These are phyloP conservation scores for Zaprionus camerounensis DNA, from an alignment of 1,140 invertebrate species.

Conservation along the genomic window DNA sequence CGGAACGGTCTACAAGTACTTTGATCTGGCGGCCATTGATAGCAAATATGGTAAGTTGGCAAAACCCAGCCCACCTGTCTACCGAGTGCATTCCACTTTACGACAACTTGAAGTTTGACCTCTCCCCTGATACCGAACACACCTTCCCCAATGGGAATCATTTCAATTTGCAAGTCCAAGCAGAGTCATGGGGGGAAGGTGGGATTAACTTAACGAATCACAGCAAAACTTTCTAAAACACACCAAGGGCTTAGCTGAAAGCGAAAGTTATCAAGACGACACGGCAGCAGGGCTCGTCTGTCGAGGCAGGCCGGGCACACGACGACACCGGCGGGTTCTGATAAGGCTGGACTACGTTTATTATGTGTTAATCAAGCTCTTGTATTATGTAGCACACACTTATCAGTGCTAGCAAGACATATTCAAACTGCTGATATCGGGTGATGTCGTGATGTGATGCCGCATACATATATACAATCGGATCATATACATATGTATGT, in stretches of 20 bases:
- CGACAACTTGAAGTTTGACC: slow-evolving; percentile 70
- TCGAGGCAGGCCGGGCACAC: slow-evolving; percentile 3
- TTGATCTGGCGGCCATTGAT: slow-evolving; percentile 89
- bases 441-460: slow-evolving; percentile 46
- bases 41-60: slow-evolving; percentile 91
- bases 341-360: slow-evolving; percentile 47
- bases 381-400: slow-evolving; percentile 41
- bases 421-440: slow-evolving; percentile 50
- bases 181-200: slow-evolving; percentile 53
- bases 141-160: slow-evolving; percentile 5
- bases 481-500: not conserved
- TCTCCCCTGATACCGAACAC: not conserved
- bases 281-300: slow-evolving; percentile 9
- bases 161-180: slow-evolving; percentile 71
- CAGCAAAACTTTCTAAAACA: slow-evolving; percentile 37
- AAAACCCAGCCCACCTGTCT: not conserved
- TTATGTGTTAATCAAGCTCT: slow-evolving; percentile 40
- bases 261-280: slow-evolving; percentile 62
- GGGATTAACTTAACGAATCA: slow-evolving; percentile 24
- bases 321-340: slow-evolving; percentile 31
- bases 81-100: not conserved
- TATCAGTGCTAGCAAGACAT: slow-evolving; percentile 53
- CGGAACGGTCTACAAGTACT: slow-evolving; percentile 90
- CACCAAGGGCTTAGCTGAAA: slow-evolving; percentile 40
- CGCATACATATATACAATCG: slow-evolving; percentile 13